These are phyloP conservation scores for Philotrypesis tridentata DNA, from an alignment of 1,140 invertebrate genomes.

Conservation along the genomic window DNA sequence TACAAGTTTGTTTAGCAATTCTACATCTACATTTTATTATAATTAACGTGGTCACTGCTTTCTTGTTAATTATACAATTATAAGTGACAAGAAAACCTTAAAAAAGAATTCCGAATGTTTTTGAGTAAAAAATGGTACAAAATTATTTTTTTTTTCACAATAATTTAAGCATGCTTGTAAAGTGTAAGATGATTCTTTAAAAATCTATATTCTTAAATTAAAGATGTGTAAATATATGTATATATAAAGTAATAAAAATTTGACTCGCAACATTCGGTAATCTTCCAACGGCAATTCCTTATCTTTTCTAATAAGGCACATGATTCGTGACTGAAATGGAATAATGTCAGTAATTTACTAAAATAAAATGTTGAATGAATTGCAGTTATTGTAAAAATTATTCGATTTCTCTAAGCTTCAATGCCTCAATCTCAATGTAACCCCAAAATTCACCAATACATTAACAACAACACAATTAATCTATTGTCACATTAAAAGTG, in stretches of 20 bases:
- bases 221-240: not conserved
- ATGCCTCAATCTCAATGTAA: conserved; percentile 37
- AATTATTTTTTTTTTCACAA: not conserved
- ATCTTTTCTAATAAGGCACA: conserved; percentile 65
- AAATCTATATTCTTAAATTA: conserved; percentile 19
- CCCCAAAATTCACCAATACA: conserved; percentile 3
- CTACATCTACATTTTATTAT: conserved; percentile 41
- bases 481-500: not conserved
- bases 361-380: conserved; percentile 21
- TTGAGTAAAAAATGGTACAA: not conserved
- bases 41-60: conserved; percentile 46
- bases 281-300: conserved; percentile 54
- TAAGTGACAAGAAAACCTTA: conserved; percentile 36
- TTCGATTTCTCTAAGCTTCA: conserved; percentile 18
- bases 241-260: conserved; percentile 14
- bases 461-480: conserved; percentile 19
- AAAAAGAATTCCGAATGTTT: conserved; percentile 38
- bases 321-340: conserved; percentile 50
- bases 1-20: conserved; percentile 19
- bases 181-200: not conserved
- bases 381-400: conserved; percentile 21
- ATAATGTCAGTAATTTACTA: conserved; percentile 21
- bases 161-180: not conserved
- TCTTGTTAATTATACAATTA: conserved; percentile 40
- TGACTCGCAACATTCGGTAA: conserved; percentile 53